Percentiles rank a stretch among this genome's conserved stretches.
These are phyloP conservation scores for Cotesia glomerata DNA, from an alignment of 1,140 invertebrate species.

Conservation along the genomic window DNA sequence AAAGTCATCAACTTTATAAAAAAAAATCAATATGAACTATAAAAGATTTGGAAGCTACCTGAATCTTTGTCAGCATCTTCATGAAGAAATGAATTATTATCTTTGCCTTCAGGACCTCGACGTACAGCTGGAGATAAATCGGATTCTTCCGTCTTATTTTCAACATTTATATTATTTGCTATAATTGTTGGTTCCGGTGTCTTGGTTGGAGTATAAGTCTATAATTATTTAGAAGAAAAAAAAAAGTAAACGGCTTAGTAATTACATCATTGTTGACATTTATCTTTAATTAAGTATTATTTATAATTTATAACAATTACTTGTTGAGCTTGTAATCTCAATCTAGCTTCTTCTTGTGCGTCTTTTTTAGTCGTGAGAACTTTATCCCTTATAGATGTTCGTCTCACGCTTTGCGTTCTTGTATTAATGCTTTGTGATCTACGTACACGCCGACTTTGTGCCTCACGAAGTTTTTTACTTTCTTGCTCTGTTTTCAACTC, in stretches of 20 bases:
- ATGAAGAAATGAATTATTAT: conserved; percentile 71
- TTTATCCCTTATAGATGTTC: conserved; percentile 94
- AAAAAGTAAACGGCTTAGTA: background rate
- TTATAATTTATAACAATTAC: conserved; percentile 47
- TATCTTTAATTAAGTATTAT: background rate
- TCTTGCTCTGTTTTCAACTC: conserved; percentile 91
- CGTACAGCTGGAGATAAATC: conserved; percentile 65
- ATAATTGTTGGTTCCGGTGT: conserved; percentile 40
- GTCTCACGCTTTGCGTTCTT: conserved; percentile 83
- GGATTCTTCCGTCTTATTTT: conserved; percentile 58
- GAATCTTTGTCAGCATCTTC: conserved; percentile 69
- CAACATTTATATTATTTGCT: conserved; percentile 45
- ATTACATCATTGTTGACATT: background rate
- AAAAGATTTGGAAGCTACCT: conserved; percentile 57
- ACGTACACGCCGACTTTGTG: conserved; percentile 68
- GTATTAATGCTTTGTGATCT: conserved; percentile 71
- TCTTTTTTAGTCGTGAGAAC: conserved; percentile 93
- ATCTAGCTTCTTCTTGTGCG: conserved; percentile 87
- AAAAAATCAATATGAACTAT: conserved; percentile 55
- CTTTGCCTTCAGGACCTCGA: conserved; percentile 79
- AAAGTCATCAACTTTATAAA: conserved; percentile 32
- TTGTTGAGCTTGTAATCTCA: conserved; percentile 73
- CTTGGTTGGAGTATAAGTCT: conserved; percentile 50
- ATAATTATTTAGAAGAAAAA: conserved; percentile 23
- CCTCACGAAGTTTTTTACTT: conserved; percentile 72